Conservation (phyloP, 2,113 vertebrate genomes). For the western clawed frog (Xenopus tropicalis) region DNA sequence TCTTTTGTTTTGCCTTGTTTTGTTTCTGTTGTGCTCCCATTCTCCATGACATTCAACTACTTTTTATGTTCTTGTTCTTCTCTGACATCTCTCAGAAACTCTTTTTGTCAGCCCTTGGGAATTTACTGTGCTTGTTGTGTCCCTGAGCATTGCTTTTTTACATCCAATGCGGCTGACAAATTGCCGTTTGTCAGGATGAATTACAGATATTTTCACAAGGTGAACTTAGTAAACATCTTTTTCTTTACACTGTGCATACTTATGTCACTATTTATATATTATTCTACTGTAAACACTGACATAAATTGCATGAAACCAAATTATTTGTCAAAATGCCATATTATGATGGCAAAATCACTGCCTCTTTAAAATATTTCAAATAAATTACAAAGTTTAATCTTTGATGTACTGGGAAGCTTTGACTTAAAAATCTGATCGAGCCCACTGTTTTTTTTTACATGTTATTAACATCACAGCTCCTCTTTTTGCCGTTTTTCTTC, state of each 20-base stretch:
- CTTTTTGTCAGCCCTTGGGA: neutral
- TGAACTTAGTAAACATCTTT: slow-evolving; percentile 4
- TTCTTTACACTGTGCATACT: neutral
- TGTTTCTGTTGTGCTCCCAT: too few relatives aligned
- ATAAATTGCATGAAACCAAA: too few relatives aligned
- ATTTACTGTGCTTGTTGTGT: neutral
- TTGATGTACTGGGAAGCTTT: too few relatives aligned
- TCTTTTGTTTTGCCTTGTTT: too few relatives aligned
- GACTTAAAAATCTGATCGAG: too few relatives aligned
- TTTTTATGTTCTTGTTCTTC: neutral
- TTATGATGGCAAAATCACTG: too few relatives aligned
- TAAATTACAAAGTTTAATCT: too few relatives aligned
- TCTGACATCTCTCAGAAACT: neutral
- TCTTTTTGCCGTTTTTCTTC: too few relatives aligned
- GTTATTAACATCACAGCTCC: too few relatives aligned
- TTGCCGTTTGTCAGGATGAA: neutral
- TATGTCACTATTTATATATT: neutral
- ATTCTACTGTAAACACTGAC: neutral
- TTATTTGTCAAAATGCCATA: too few relatives aligned
- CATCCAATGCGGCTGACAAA: neutral
- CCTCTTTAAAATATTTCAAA: too few relatives aligned
- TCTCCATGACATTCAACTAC: neutral
- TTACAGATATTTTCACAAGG: neutral
- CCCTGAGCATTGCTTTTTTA: neutral
- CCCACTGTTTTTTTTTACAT: too few relatives aligned